Evolutionary conservation across 2,797 vertebrate species (phyloP).

Genomic region (Mycteria americana): DNA sequence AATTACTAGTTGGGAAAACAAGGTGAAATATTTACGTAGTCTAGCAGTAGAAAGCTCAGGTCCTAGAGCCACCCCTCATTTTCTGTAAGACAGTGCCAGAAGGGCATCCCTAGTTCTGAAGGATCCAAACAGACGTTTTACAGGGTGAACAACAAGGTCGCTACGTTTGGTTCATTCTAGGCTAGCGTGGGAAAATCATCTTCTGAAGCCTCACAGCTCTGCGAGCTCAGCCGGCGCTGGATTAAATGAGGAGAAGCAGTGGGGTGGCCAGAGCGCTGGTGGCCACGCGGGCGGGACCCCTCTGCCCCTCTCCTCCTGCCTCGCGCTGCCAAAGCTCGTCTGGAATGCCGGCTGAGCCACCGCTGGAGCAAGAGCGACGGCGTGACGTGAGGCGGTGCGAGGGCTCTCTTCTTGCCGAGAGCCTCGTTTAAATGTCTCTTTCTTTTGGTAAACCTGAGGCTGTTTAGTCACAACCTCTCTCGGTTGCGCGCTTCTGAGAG

Average conservation of each 20-base stretch:
- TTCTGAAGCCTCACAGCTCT: background rate
- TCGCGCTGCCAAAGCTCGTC: background rate
- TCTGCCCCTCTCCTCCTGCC: background rate
- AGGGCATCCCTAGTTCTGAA: background rate
- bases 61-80: fast-evolving
- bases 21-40: background rate
- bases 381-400: fast-evolving
- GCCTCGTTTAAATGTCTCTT: background rate
- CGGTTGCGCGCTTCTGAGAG: fast-evolving
- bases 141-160: fast-evolving
- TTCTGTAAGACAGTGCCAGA: background rate
- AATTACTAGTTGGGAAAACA: fast-evolving
- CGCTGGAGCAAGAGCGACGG: fast-evolving
- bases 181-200: background rate
- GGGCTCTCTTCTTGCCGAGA: background rate
- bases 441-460: fast-evolving
- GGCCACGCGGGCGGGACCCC: fast-evolving
- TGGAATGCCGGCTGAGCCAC: fast-evolving
- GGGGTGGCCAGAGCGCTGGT: fast-evolving
- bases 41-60: background rate
- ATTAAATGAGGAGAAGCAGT: fast-evolving
- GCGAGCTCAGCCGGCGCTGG: fast-evolving
- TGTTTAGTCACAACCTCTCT: background rate
- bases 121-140: fast-evolving
- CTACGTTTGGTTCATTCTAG: background rate